Percentiles rank a stretch among this genome's conserved stretches.
phyloP scores from a whole-genome alignment of 1,140 invertebrate genomes.

The Ceratina japonica region DNA sequence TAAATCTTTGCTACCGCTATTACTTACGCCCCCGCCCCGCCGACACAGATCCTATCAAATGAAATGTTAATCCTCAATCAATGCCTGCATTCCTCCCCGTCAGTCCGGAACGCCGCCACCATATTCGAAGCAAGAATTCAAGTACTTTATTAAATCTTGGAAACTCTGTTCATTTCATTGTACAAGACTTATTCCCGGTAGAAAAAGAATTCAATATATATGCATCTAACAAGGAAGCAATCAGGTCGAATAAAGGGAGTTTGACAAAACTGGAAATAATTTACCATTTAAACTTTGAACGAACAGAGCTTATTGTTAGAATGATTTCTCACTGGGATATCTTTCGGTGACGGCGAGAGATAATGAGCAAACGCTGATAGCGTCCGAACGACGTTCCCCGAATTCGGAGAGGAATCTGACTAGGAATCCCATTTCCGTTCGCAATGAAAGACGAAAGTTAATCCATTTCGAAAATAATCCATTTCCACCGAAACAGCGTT shows the following conservation, averaged over 20 bases:
- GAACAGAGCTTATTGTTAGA: no score
- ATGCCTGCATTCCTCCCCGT: background rate
- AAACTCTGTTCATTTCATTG: no score
- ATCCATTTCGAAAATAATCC: slow-evolving; percentile 2
- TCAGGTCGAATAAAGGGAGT: background rate
- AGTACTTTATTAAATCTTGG: no score
- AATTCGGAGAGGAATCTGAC: background rate
- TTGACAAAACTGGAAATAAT: background rate
- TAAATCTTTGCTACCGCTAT: slow-evolving; percentile 22
- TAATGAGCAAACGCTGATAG: background rate
- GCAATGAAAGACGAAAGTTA: background rate
- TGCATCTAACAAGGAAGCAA: no score
- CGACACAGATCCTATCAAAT: background rate
- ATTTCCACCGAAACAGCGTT: background rate
- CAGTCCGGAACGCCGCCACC: background rate
- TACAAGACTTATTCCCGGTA: no score
- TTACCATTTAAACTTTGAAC: background rate
- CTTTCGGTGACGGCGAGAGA: background rate
- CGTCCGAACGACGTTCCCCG: background rate
- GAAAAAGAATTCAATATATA: no score
- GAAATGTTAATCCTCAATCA: slow-evolving; percentile 10
- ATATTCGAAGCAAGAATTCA: no score
- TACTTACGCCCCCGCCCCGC: background rate
- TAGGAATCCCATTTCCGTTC: background rate
- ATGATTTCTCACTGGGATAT: no score